Conservation (phyloP, 2,797 vertebrate genomes). For the Poeciliopsis turneri region DNA sequence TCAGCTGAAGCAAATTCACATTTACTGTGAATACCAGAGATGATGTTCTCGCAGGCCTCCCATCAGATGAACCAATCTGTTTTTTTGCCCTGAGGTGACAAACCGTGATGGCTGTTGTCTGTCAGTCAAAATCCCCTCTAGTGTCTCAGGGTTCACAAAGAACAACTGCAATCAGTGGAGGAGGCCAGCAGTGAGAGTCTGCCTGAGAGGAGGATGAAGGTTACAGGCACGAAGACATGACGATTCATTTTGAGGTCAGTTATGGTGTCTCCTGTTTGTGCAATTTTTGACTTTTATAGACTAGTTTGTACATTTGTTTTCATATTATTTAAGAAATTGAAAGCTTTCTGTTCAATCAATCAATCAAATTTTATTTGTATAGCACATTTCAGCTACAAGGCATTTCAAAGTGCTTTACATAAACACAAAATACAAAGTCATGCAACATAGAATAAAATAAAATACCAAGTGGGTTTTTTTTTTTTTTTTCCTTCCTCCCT, state of each 20-base stretch:
- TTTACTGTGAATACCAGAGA: constrained; percentile 62
- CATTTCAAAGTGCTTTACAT: no score
- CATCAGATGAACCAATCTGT: constrained; percentile 1
- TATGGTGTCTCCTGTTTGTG: neutral
- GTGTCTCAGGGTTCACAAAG: neutral
- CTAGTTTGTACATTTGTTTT: neutral
- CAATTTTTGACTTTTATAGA: neutral
- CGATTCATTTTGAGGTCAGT: constrained; percentile 40
- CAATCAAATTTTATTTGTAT: no score
- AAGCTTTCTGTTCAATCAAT: neutral
- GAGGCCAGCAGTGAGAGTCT: neutral
- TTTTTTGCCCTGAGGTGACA: constrained; percentile 63
- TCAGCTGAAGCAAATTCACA: constrained; percentile 16
- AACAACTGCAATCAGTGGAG: constrained; percentile 11
- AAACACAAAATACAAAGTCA: no score
- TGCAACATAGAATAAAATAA: no score
- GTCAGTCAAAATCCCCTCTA: constrained; percentile 52
- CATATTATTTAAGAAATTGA: neutral
- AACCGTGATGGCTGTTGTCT: constrained; percentile 18
- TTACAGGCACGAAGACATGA: constrained; percentile 57
- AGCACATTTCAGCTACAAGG: no score
- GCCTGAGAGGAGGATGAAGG: constrained; percentile 43
- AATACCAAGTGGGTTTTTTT: no score
- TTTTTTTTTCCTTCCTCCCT: no score
- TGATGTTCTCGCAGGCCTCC: constrained; percentile 15